A percentile compares a stretch with the other conserved stretches of the same genome.
Conservation (phyloP, 2,888 invertebrate genomes). For the Limnephilus rhombicus region DNA sequence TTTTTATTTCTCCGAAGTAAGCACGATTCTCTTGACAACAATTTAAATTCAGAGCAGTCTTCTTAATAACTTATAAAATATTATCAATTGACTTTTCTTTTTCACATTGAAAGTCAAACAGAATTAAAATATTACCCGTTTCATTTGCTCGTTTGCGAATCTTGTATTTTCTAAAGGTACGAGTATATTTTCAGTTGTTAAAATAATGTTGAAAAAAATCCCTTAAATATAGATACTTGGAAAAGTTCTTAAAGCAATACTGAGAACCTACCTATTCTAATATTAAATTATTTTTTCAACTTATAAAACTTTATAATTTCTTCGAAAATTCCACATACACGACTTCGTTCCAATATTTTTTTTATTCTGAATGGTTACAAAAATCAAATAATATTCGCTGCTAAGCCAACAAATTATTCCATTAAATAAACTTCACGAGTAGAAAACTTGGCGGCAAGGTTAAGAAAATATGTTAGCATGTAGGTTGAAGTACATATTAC, state of each 20-base stretch:
- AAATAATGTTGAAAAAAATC: too few relatives aligned
- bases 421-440: conserved; percentile 17
- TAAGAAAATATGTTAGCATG: background rate
- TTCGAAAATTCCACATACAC: background rate
- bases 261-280: background rate
- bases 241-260: too few relatives aligned
- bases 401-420: background rate
- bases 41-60: too few relatives aligned
- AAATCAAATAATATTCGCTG: background rate
- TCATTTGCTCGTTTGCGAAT: background rate
- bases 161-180: too few relatives aligned
- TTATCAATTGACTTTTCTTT: background rate
- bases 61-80: background rate
- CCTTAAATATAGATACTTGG: too few relatives aligned
- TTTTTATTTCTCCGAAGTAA: too few relatives aligned
- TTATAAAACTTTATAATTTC: background rate
- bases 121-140: background rate
- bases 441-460: conserved; percentile 17
- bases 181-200: too few relatives aligned
- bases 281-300: background rate
- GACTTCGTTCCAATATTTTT: background rate
- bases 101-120: background rate
- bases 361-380: background rate
- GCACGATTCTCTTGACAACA: too few relatives aligned
- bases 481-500: background rate